Conservation (phyloP, 1,140 invertebrate genomes). For the Papilio xuthus region DNA sequence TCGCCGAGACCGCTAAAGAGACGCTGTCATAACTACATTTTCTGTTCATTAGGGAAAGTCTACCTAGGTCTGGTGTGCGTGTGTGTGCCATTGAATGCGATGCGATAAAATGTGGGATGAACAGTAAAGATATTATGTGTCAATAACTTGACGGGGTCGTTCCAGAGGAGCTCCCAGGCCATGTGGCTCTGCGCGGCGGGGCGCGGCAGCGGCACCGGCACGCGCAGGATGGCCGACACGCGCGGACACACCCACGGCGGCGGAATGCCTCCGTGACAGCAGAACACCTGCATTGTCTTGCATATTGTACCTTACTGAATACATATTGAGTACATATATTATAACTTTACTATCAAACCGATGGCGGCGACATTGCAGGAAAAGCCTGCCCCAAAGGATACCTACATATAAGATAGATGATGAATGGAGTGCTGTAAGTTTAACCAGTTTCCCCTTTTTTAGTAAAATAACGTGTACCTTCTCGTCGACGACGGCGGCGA, state of each 20-base stretch:
- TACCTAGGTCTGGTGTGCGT: too few species aligned
- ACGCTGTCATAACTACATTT: too few species aligned
- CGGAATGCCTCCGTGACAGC: constrained; percentile 89
- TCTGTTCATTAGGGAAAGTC: too few species aligned
- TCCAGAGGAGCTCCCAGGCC: constrained; percentile 91
- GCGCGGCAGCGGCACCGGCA: constrained; percentile 84
- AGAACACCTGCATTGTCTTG: constrained; percentile 87
- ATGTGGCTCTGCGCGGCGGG: constrained; percentile 85
- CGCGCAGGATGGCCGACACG: constrained; percentile 82
- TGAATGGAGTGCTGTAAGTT: too few species aligned
- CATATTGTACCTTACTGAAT: constrained; percentile 29
- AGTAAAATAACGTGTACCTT: constrained; percentile 60
- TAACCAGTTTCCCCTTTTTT: too few species aligned
- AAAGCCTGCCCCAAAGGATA: too few species aligned
- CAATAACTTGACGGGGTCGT: constrained; percentile 86
- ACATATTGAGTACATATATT: too few species aligned
- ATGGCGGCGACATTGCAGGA: too few species aligned
- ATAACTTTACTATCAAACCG: too few species aligned
- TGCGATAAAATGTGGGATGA: not conserved
- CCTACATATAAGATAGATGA: too few species aligned
- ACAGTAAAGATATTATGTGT: not conserved
- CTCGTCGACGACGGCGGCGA: constrained; percentile 87
- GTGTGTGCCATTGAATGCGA: too few species aligned
- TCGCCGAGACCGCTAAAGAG: too few species aligned
- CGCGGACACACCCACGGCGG: constrained; percentile 84